Percentiles rank a stretch among this genome's conserved stretches.
Evolutionary conservation across 2,888 invertebrate genomes (phyloP).

Genomic region (Hypsopygia costalis): DNA sequence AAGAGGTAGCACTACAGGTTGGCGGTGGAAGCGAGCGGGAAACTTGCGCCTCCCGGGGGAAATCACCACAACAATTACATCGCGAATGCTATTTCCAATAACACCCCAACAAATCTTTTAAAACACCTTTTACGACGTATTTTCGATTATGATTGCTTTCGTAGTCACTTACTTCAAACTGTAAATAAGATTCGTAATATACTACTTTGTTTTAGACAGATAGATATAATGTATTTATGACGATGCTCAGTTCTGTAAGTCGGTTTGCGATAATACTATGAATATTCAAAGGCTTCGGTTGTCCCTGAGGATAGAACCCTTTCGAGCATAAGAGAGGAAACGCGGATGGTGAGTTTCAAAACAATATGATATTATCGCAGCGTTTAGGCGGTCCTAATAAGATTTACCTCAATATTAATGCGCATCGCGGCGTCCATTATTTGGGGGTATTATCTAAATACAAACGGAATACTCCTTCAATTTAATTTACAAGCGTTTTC

Average conservation of each 20-base stretch:
- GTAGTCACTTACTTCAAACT: conserved; percentile 2
- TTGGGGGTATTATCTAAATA: conserved; percentile 69
- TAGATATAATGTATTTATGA: conserved; percentile 61
- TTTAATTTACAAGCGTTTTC: conserved; percentile 41
- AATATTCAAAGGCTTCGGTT: conserved; percentile 67
- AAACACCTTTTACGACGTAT: conserved; percentile 39
- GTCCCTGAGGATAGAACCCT: conserved; percentile 73
- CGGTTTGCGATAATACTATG: conserved; percentile 73
- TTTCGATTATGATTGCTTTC: conserved; percentile 25
- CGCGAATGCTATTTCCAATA: conserved; percentile 68
- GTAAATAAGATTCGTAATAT: conserved; percentile 27
- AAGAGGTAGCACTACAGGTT: conserved; percentile 39
- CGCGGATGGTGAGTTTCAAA: conserved; percentile 74
- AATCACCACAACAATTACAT: conserved; percentile 77
- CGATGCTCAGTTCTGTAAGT: conserved; percentile 64
- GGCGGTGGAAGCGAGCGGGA: conserved; percentile 33
- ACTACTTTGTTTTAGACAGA: conserved; percentile 48
- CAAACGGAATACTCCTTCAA: conserved; percentile 44
- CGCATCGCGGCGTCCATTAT: conserved; percentile 76
- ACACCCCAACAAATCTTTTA: conserved; percentile 56
- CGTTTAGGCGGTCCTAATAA: conserved; percentile 77
- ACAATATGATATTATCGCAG: conserved; percentile 78
- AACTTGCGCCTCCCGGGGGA: conserved; percentile 61
- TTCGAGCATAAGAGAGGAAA: conserved; percentile 73
- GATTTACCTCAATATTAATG: conserved; percentile 79